These are phyloP conservation scores for Apotomis betuletana DNA, from an alignment of 2,888 invertebrate species.

Conservation along the genomic window DNA sequence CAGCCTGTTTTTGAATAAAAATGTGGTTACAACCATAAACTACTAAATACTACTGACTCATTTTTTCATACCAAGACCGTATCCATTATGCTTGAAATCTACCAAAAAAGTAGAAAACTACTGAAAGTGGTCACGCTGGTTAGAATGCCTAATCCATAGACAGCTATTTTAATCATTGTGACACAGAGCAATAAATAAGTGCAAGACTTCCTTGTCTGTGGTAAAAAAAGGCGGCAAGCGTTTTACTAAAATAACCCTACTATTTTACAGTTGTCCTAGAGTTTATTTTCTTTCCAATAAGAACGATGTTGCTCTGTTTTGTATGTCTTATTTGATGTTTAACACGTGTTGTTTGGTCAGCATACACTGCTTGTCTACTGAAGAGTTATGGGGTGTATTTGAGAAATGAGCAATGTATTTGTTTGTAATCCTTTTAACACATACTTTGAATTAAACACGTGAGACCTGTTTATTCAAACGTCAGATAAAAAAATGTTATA, in stretches of 20 bases:
- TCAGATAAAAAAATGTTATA: too few species aligned
- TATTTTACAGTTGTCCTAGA: background rate
- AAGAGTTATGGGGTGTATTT: conserved; percentile 33
- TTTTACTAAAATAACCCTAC: conserved; percentile 30
- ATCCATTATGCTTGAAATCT: too few species aligned
- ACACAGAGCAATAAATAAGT: conserved; percentile 38
- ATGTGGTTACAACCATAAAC: too few species aligned
- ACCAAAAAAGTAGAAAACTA: too few species aligned
- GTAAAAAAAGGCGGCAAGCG: conserved; percentile 25
- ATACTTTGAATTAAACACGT: too few species aligned
- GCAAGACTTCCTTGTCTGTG: conserved; percentile 40
- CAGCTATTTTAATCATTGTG: conserved; percentile 35
- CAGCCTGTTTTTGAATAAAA: too few species aligned
- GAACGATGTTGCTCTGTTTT: conserved; percentile 4
- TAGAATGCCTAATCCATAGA: conserved; percentile 32
- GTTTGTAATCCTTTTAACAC: too few species aligned
- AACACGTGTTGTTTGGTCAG: conserved; percentile 38
- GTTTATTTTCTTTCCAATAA: conserved; percentile 8
- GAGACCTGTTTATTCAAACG: too few species aligned
- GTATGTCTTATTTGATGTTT: conserved; percentile 13
- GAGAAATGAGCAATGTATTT: conserved; percentile 30
- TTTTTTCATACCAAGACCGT: too few species aligned
- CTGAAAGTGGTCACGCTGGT: too few species aligned
- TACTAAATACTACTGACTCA: too few species aligned
- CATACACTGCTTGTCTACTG: conserved; percentile 28